Percentiles rank a stretch among this genome's conserved stretches.
Conservation (phyloP, 2,113 vertebrate genomes). For the Gallinago undulata region DNA sequence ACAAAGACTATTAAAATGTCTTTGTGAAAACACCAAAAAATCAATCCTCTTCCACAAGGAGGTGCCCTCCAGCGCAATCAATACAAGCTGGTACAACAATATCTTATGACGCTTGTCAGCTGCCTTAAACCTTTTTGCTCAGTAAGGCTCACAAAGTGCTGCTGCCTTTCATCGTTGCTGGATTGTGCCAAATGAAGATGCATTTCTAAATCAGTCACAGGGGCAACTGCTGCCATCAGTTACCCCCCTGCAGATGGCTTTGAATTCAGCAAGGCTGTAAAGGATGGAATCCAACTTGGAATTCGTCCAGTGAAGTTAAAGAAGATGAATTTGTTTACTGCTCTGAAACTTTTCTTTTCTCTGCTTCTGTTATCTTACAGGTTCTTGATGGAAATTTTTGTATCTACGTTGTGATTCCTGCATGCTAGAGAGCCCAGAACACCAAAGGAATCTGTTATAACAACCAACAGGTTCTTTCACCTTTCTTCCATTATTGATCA, state of each 20-base stretch:
- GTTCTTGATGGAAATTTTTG: not conserved
- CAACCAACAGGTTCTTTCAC: not conserved
- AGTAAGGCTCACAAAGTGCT: constrained; percentile 47
- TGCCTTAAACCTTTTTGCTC: constrained; percentile 63
- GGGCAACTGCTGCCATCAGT: constrained; percentile 35
- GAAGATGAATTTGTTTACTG: constrained; percentile 22
- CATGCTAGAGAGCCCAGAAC: not conserved
- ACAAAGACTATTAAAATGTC: constrained; percentile 75
- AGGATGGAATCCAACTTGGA: not conserved
- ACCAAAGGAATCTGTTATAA: not conserved
- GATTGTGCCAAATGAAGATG: constrained; percentile 32
- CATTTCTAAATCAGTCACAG: constrained; percentile 20
- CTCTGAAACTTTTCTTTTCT: not conserved
- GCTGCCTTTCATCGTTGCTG: constrained; percentile 21
- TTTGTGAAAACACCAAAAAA: constrained; percentile 71
- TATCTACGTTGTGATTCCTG: not conserved
- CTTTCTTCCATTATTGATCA: not conserved
- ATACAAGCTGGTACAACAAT: constrained; percentile 59
- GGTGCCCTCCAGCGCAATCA: constrained; percentile 72
- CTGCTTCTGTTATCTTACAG: not conserved
- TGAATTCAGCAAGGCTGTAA: not conserved
- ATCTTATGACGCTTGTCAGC: constrained; percentile 35
- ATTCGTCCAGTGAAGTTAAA: not conserved
- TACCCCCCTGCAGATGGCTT: not conserved
- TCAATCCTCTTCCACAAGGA: constrained; percentile 76